These are phyloP conservation scores for Enteromius afrohamiltoni DNA, from an alignment of 2,797 vertebrate species.

Conservation along the genomic window DNA sequence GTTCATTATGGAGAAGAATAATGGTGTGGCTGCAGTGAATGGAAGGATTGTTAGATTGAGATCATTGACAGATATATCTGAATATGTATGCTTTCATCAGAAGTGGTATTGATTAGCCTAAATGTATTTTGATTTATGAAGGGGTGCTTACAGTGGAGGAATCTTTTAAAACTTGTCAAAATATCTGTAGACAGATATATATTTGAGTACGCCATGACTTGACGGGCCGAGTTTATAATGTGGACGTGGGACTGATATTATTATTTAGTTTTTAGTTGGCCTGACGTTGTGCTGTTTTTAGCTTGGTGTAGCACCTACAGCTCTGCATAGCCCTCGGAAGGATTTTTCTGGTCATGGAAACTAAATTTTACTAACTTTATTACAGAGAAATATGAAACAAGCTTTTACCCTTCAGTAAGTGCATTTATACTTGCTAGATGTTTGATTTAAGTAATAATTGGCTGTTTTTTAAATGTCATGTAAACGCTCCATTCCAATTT, in stretches of 20 bases:
- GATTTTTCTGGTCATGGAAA: background rate
- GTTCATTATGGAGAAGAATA: conserved; percentile 17
- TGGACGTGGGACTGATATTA: background rate
- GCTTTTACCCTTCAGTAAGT: background rate
- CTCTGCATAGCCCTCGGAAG: background rate
- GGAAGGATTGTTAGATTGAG: background rate
- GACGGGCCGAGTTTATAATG: background rate
- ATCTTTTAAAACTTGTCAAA: background rate
- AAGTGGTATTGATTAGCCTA: conserved; percentile 9
- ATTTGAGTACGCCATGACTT: background rate
- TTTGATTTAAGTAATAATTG: background rate
- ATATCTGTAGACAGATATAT: background rate
- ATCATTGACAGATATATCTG: background rate
- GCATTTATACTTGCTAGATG: background rate
- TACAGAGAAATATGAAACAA: background rate
- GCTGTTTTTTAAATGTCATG: background rate
- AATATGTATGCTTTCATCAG: background rate
- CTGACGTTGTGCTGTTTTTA: background rate
- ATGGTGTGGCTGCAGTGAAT: background rate
- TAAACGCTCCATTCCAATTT: background rate
- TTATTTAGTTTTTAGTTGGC: background rate
- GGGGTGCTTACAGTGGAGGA: background rate
- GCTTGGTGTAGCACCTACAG: background rate
- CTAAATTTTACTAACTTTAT: background rate
- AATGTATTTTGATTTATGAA: conserved; percentile 27